A percentile compares a stretch with the other conserved stretches of the same genome.
phyloP scores from a whole-genome alignment of 2,113 vertebrate genomes.

The Coptodon rendalli region DNA sequence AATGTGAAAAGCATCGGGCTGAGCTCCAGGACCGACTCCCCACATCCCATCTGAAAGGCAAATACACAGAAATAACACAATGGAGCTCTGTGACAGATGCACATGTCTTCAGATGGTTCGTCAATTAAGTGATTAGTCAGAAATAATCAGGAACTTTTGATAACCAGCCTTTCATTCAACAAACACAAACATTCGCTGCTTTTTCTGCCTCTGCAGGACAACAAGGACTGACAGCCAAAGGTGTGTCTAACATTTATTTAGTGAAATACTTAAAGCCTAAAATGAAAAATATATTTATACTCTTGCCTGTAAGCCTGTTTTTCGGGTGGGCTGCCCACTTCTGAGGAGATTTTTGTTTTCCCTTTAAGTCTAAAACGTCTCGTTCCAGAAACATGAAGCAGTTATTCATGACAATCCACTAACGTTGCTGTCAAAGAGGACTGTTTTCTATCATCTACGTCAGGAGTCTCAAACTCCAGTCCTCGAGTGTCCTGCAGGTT shows the following conservation, averaged over 20 bases:
- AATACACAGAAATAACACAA: background rate
- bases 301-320: rapidly evolving
- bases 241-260: background rate
- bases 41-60: background rate
- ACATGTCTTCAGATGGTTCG: background rate
- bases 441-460: background rate
- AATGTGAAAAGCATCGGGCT: slow-evolving; percentile 18
- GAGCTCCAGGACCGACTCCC: background rate
- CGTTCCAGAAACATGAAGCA: background rate
- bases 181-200: background rate
- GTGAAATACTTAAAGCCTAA: background rate
- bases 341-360: background rate
- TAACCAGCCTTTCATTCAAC: background rate
- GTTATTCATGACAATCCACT: background rate
- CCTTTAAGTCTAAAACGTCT: background rate
- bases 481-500: background rate
- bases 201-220: background rate
- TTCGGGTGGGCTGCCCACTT: background rate
- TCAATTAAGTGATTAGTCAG: background rate
- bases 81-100: rapidly evolving
- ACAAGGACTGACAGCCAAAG: background rate
- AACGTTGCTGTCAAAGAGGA: background rate
- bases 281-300: background rate
- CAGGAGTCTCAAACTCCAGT: background rate
- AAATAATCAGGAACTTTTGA: background rate